Conservation (phyloP, 1,140 invertebrate genomes). For the Drosophila murphyi region DNA sequence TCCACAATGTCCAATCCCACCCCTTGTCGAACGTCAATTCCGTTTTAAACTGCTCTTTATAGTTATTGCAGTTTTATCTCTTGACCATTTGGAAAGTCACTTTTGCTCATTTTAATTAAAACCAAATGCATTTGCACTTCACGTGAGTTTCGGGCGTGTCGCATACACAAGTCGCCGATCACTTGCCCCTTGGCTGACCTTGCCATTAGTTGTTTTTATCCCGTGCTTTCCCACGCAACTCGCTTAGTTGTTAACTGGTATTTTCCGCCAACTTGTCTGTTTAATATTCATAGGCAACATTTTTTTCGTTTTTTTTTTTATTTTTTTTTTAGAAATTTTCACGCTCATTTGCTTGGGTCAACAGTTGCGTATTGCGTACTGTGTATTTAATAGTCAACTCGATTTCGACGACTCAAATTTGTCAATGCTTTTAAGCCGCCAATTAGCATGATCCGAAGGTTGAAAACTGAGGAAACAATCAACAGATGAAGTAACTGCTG, state of each 20-base stretch:
- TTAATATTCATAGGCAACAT: slow-evolving; percentile 23
- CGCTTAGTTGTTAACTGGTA: slow-evolving; percentile 4
- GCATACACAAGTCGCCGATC: too few relatives aligned
- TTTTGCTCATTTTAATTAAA: slow-evolving; percentile 73
- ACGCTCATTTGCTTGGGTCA: slow-evolving; percentile 51
- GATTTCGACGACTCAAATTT: slow-evolving; percentile 37
- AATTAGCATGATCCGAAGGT: slow-evolving; percentile 63
- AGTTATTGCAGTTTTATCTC: slow-evolving; percentile 79
- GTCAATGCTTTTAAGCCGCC: slow-evolving; percentile 36
- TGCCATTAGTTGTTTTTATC: slow-evolving; percentile 13
- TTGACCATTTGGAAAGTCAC: slow-evolving; percentile 74
- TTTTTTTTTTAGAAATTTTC: slow-evolving; percentile 38
- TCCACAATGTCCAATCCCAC: neutral
- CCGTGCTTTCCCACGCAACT: slow-evolving; percentile 48
- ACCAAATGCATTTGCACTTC: slow-evolving; percentile 58
- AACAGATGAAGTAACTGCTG: slow-evolving; percentile 3
- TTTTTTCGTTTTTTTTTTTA: neutral
- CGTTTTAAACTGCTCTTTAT: slow-evolving; percentile 63
- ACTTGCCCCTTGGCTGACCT: neutral
- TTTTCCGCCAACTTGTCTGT: neutral
- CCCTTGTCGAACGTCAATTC: slow-evolving; percentile 32
- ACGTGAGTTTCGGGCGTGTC: slow-evolving; percentile 52
- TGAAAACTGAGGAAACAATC: neutral
- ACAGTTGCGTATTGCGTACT: slow-evolving; percentile 21
- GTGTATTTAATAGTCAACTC: slow-evolving; percentile 28